phyloP scores from a whole-genome alignment of 2,797 vertebrate genomes.

The Melanotaenia parkinsoni region DNA sequence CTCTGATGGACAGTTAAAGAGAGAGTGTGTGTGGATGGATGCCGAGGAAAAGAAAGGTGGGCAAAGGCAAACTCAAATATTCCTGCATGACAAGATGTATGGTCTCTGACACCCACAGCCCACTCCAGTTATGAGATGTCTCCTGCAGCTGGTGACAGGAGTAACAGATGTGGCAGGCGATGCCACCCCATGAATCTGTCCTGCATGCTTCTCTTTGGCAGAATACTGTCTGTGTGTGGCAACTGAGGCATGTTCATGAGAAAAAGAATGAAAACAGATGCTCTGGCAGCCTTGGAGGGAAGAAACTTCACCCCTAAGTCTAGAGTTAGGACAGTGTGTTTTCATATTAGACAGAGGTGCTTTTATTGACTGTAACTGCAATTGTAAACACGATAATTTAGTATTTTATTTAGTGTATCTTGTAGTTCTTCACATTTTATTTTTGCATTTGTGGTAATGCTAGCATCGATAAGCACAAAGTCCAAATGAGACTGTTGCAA shows the following conservation, averaged over 20 bases:
- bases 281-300: constrained; percentile 8
- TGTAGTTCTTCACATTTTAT: too few species aligned
- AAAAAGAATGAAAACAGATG: constrained; percentile 15
- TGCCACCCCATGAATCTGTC: constrained; percentile 38
- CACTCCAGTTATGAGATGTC: constrained; percentile 42
- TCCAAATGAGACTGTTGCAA: too few species aligned
- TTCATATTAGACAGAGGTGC: neutral
- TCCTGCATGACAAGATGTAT: constrained; percentile 40
- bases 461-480: too few species aligned
- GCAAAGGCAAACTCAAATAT: constrained; percentile 19
- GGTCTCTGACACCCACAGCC: constrained; percentile 52
- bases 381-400: too few species aligned
- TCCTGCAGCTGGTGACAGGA: constrained; percentile 48
- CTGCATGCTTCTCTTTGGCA: constrained; percentile 8
- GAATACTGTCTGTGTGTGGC: constrained; percentile 30
- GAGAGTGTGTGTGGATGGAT: constrained; percentile 23
- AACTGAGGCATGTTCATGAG: neutral
- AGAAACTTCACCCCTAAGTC: neutral
- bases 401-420: too few species aligned
- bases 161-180: constrained; percentile 43
- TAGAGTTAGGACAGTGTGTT: too few species aligned
- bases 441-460: too few species aligned
- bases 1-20: constrained; percentile 4
- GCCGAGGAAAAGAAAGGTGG: constrained; percentile 9
- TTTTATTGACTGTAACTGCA: too few species aligned